These are phyloP conservation scores for Callocephalon fimbriatum DNA, from an alignment of 2,113 vertebrate genomes.

Conservation along the genomic window DNA sequence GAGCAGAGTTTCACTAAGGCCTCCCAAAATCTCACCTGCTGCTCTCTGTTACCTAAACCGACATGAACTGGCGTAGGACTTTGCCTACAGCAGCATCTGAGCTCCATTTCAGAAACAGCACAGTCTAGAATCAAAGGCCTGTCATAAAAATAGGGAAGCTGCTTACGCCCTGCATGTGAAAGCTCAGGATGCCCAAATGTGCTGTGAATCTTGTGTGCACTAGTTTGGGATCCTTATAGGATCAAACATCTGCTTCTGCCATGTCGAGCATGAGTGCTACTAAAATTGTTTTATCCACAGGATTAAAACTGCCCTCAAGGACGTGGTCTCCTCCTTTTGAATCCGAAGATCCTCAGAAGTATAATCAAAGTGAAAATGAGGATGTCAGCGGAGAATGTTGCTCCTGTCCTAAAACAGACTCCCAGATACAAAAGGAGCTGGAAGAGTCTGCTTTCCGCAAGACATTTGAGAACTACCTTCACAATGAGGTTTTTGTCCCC, in stretches of 20 bases:
- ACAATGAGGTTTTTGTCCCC: slow-evolving; percentile 94
- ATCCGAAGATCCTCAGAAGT: slow-evolving; percentile 84
- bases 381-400: slow-evolving; percentile 83
- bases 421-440: slow-evolving; percentile 92
- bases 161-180: not conserved
- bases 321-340: slow-evolving; percentile 86
- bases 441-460: slow-evolving; percentile 93
- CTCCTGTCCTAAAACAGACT: slow-evolving; percentile 92
- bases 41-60: not conserved
- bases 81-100: not conserved
- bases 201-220: rapidly evolving
- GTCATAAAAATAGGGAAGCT: not conserved
- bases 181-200: not conserved
- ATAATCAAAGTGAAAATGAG: slow-evolving; percentile 86
- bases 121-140: not conserved
- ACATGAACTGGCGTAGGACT: not conserved
- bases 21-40: not conserved
- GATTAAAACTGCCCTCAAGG: slow-evolving; percentile 91
- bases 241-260: not conserved
- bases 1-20: not conserved
- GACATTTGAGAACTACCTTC: slow-evolving; percentile 95
- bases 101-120: not conserved
- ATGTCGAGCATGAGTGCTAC: not conserved
- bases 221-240: not conserved
- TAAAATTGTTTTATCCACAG: slow-evolving; percentile 64